Percentiles rank a stretch among this genome's conserved stretches.
phyloP scores from a whole-genome alignment of 53 echinoderm and acorn worm species.

The Actinopyga echinites region DNA sequence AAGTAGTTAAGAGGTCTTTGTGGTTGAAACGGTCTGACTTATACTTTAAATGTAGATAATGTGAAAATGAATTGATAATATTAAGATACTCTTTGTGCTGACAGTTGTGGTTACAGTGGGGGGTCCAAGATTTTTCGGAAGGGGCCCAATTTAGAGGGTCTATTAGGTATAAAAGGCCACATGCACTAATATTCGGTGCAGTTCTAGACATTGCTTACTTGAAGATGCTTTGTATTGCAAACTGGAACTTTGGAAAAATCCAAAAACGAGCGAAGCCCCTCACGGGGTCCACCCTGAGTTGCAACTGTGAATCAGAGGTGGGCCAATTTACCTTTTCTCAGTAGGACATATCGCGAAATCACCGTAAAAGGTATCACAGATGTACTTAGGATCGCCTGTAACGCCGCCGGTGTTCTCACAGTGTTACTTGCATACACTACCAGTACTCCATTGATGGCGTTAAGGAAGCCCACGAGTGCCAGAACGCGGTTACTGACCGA shows the following conservation, averaged over 20 bases:
- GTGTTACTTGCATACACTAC: conserved; percentile 87
- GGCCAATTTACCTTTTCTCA: conserved; percentile 74
- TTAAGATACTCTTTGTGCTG: no score
- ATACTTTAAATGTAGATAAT: no score
- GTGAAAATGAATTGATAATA: no score
- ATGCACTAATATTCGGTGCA: no score
- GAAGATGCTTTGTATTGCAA: not conserved
- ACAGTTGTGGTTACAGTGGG: no score
- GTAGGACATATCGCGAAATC: conserved; percentile 70
- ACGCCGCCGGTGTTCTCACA: conserved; percentile 60
- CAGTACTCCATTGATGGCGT: conserved; percentile 77
- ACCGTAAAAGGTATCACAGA: conserved; percentile 87
- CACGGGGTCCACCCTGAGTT: not conserved
- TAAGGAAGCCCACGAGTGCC: conserved; percentile 69
- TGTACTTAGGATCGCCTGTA: conserved; percentile 85
- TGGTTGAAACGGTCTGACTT: no score
- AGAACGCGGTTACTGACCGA: conserved; percentile 59
- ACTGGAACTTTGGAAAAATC: not conserved
- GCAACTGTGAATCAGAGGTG: not conserved
- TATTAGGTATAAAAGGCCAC: no score
- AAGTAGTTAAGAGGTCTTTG: no score
- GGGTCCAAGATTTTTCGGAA: no score
- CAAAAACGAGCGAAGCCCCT: not conserved
- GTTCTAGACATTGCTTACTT: no score
- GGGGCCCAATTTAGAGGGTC: no score